Percentiles rank a stretch among this genome's conserved stretches.
phyloP scores from a whole-genome alignment of 2,797 vertebrate species.

The Phyllotis vaccarum region DNA sequence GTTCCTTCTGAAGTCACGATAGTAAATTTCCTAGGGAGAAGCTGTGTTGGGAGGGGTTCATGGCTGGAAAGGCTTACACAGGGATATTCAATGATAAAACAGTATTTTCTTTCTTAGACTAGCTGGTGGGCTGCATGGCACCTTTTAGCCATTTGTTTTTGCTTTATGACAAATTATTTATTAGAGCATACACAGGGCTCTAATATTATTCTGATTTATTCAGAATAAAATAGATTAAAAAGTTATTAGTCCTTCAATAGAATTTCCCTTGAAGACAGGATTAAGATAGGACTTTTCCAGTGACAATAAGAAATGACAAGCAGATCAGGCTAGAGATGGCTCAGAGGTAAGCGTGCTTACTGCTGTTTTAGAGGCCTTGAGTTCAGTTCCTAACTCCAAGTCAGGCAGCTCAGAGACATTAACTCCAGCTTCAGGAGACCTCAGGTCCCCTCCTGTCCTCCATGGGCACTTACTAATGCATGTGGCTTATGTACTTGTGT shows the following conservation, averaged over 20 bases:
- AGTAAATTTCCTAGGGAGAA: background rate
- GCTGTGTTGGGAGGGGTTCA: background rate
- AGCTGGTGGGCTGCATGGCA: background rate
- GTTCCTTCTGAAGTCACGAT: background rate
- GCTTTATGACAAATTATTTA: background rate
- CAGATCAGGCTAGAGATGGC: background rate
- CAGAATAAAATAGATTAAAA: conserved; percentile 4
- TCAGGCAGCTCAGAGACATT: background rate
- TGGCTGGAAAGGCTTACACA: background rate
- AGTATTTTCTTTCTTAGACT: conserved; percentile 24
- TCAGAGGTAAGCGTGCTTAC: background rate
- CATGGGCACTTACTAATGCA: background rate
- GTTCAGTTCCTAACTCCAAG: background rate
- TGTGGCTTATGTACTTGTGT: too few species aligned
- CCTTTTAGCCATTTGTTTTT: conserved; percentile 15
- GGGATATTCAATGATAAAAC: background rate
- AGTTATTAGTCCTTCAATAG: background rate
- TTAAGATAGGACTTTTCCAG: conserved; percentile 19
- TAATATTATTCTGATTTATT: background rate
- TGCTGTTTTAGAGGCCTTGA: background rate
- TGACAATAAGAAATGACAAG: background rate
- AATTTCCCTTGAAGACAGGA: background rate
- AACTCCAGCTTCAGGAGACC: background rate
- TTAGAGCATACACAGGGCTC: background rate
- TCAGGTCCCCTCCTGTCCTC: background rate